phyloP scores from a whole-genome alignment of 2,888 invertebrate genomes.

The Campoplex nolae region DNA sequence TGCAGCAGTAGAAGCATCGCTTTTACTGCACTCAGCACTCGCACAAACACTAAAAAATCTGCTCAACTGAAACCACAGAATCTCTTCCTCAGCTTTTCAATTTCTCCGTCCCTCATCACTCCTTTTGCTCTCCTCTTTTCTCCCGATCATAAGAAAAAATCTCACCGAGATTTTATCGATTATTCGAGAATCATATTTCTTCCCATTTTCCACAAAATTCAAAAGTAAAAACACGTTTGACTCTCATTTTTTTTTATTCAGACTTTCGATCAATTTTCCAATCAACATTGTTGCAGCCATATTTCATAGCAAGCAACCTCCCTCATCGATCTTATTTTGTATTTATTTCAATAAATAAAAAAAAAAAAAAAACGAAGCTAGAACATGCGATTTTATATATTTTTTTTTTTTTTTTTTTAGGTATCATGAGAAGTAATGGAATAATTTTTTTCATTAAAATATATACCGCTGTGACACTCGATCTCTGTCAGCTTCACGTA shows the following conservation, averaged over 20 bases:
- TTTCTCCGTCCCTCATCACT: conserved; percentile 6
- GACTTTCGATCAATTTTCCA: too few species aligned
- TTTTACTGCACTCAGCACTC: conserved; percentile 50
- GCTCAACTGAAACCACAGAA: background rate
- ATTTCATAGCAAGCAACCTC: too few species aligned
- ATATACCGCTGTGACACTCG: background rate
- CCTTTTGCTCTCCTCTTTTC: background rate
- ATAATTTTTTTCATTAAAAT: background rate
- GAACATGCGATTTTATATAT: too few species aligned
- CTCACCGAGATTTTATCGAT: conserved; percentile 24
- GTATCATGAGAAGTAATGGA: too few species aligned
- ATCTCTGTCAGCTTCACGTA: background rate
- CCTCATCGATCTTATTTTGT: too few species aligned
- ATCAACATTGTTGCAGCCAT: too few species aligned
- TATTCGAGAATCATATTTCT: background rate
- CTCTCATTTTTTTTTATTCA: too few species aligned
- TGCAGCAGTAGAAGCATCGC: conserved; percentile 42
- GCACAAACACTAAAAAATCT: background rate
- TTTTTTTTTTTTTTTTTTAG: too few species aligned
- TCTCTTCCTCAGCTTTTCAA: conserved; percentile 33
- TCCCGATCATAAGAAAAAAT: background rate
- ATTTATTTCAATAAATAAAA: too few species aligned
- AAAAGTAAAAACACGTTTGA: too few species aligned
- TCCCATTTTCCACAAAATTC: background rate
- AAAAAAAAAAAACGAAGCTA: too few species aligned